Conservation (phyloP, 2,797 vertebrate genomes). For the Lepidocolaptes lacrymiger region DNA sequence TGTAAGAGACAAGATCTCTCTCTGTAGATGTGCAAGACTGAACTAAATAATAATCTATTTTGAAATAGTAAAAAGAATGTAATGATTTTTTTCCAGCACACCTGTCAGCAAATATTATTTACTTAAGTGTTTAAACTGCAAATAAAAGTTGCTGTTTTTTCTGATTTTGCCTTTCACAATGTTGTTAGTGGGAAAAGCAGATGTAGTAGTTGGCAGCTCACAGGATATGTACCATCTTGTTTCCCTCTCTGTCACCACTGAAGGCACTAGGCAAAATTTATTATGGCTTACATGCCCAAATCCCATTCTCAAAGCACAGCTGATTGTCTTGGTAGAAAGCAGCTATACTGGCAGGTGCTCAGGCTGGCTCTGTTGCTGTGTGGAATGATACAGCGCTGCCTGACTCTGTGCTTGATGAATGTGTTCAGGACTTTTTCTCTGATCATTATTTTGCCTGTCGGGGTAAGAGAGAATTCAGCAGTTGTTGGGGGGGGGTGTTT, state of each 20-base stretch:
- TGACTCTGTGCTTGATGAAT: not conserved
- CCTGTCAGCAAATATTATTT: not conserved
- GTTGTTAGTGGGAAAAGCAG: not conserved
- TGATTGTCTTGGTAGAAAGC: not conserved
- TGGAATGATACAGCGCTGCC: not conserved
- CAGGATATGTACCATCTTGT: not conserved
- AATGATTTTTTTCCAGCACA: not conserved
- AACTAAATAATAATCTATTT: not conserved
- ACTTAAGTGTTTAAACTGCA: not conserved
- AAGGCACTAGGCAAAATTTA: not conserved
- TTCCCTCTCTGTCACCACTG: not conserved
- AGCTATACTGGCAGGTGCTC: not conserved
- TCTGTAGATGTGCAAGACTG: not conserved
- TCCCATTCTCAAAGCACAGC: not conserved
- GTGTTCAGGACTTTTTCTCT: not conserved
- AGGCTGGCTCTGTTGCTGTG: not conserved
- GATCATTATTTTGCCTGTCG: slow-evolving; percentile 47
- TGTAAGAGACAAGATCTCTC: not conserved
- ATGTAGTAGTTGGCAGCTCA: not conserved
- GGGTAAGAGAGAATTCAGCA: not conserved
- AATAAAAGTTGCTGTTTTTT: not conserved
- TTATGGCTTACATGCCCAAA: not conserved
- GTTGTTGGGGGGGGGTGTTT: not conserved
- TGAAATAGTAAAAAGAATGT: not conserved
- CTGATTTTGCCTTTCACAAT: not conserved